Evolutionary conservation across 2,888 invertebrate species (phyloP).

Genomic region (Pelosia muscerda): DNA sequence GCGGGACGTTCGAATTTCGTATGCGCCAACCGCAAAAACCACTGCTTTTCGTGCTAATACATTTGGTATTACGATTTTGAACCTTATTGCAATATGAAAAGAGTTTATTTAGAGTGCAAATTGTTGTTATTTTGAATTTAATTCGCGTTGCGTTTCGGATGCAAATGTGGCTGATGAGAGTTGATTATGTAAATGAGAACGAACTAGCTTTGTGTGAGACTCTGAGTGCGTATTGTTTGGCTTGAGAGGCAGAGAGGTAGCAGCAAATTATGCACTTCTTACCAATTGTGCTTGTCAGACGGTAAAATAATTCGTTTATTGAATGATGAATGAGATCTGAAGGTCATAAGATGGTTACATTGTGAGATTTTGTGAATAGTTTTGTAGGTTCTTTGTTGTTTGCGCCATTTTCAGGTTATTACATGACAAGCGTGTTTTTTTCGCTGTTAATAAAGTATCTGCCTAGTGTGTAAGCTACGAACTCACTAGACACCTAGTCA

Average conservation of each 20-base stretch:
- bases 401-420: too few relatives aligned
- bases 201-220: conserved; percentile 63
- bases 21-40: conserved; percentile 69
- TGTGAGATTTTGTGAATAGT: background rate
- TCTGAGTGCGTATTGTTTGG: conserved; percentile 66
- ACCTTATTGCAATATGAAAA: conserved; percentile 34
- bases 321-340: conserved; percentile 20
- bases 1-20: conserved; percentile 80
- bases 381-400: too few relatives aligned
- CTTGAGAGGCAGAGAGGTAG: conserved; percentile 52
- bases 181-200: conserved; percentile 80
- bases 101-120: conserved; percentile 41
- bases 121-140: conserved; percentile 67
- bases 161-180: conserved; percentile 80
- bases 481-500: too few relatives aligned
- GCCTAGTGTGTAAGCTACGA: too few relatives aligned
- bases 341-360: conserved; percentile 3
- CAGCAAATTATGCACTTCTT: conserved; percentile 45
- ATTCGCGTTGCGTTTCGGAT: conserved; percentile 76
- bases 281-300: conserved; percentile 33
- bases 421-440: too few relatives aligned
- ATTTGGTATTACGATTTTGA: conserved; percentile 34
- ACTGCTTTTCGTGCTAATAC: conserved; percentile 43
- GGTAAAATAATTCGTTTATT: conserved; percentile 23
- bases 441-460: too few relatives aligned